phyloP scores from a whole-genome alignment of 2,888 invertebrate species.

The Tyria jacobaeae region DNA sequence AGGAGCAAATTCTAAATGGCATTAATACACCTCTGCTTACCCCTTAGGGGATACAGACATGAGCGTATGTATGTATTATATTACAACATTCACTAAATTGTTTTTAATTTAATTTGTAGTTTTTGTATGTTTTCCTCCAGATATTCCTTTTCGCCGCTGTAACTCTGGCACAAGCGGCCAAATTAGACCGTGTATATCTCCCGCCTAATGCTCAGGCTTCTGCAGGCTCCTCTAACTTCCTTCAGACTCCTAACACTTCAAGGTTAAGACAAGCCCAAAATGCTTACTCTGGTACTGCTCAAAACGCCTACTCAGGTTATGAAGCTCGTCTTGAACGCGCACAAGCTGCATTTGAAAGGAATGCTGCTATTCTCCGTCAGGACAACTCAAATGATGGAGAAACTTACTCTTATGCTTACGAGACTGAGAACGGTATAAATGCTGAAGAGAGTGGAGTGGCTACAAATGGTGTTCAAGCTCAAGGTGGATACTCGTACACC shows the following conservation, averaged over 20 bases:
- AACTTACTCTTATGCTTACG: constrained; percentile 72
- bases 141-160: constrained; percentile 65
- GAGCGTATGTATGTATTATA: background rate
- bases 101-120: background rate
- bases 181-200: constrained; percentile 73
- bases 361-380: constrained; percentile 75
- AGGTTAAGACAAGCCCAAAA: constrained; percentile 3
- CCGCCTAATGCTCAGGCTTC: constrained; percentile 65
- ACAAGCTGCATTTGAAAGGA: constrained; percentile 74
- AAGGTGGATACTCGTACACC: constrained; percentile 77
- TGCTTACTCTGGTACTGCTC: constrained; percentile 6
- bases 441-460: constrained; percentile 79
- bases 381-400: constrained; percentile 75
- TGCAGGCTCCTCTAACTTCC: constrained; percentile 25
- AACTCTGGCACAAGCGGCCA: constrained; percentile 64
- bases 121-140: constrained; percentile 52
- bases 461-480: constrained; percentile 76
- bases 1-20: no score
- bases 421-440: constrained; percentile 78
- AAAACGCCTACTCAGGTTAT: constrained; percentile 30
- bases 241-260: constrained; percentile 38
- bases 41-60: no score
- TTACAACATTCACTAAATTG: no score
- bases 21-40: no score
- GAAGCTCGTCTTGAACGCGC: constrained; percentile 68